Evolutionary conservation across 2,888 invertebrate species (phyloP).

Genomic region (Chymomyza fuscimana): DNA sequence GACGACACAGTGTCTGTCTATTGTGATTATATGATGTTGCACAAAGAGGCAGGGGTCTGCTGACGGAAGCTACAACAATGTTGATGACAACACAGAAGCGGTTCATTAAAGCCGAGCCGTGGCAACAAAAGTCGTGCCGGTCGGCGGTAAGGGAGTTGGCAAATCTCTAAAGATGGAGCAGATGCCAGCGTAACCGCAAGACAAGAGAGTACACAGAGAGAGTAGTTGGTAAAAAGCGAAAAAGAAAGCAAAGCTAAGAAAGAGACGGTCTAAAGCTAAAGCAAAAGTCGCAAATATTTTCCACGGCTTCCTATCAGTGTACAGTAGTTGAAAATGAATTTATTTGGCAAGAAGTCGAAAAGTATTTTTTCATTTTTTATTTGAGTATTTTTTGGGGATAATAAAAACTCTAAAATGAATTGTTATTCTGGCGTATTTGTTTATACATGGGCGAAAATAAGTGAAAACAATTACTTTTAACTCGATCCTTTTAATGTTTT

Average conservation of each 20-base stretch:
- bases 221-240: constrained; percentile 8
- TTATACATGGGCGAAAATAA: no score
- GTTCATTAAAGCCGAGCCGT: constrained; percentile 55
- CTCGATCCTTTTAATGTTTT: no score
- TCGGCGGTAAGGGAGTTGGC: neutral
- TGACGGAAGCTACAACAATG: constrained; percentile 58
- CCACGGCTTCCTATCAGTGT: no score
- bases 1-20: neutral
- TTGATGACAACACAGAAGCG: constrained; percentile 36
- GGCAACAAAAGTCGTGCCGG: constrained; percentile 17
- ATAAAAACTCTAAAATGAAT: no score
- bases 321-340: no score
- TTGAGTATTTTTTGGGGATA: no score
- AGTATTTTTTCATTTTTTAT: no score
- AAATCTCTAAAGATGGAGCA: constrained; percentile 1
- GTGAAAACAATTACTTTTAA: no score
- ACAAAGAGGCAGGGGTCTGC: constrained; percentile 36
- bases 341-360: no score
- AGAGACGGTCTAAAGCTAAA: constrained; percentile 17
- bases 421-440: no score
- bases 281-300: constrained; percentile 40
- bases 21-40: constrained; percentile 20
- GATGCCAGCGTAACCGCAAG: constrained; percentile 6
- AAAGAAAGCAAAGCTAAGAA: constrained; percentile 24
- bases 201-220: no score